phyloP scores from a whole-genome alignment of 1,140 invertebrate species.

The Danaus melanippus region DNA sequence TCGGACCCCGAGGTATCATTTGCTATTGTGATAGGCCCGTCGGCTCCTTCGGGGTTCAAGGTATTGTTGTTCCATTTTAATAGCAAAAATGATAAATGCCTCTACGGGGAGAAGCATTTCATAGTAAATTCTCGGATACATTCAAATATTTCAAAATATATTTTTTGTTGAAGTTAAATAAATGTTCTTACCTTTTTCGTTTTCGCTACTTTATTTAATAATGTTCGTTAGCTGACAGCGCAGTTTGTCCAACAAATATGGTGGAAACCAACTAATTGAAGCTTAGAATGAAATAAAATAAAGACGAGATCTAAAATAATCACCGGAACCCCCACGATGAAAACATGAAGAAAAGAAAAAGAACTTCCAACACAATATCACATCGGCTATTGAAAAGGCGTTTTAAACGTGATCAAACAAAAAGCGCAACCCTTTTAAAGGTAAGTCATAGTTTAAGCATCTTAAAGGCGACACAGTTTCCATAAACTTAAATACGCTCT shows the following conservation, averaged over 20 bases:
- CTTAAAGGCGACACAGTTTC: constrained; percentile 58
- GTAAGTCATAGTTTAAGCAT: constrained; percentile 58
- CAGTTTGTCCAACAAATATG: constrained; percentile 36
- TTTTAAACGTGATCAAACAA: constrained; percentile 58
- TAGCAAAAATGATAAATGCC: constrained; percentile 69
- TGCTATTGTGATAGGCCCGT: constrained; percentile 62
- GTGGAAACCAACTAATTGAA: constrained; percentile 58
- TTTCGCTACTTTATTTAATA: constrained; percentile 11
- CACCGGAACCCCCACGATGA: constrained; percentile 55
- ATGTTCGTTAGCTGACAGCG: constrained; percentile 24
- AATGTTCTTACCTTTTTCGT: constrained; percentile 21
- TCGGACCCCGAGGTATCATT: constrained; percentile 60
- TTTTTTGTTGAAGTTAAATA: constrained; percentile 18
- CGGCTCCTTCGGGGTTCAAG: constrained; percentile 55
- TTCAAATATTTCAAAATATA: constrained; percentile 2
- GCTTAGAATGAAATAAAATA: constrained; percentile 23
- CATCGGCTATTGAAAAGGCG: constrained; percentile 39
- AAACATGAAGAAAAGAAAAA: constrained; percentile 41
- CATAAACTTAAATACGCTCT: constrained; percentile 65
- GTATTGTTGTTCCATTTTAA: constrained; percentile 63
- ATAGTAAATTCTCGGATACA: constrained; percentile 31
- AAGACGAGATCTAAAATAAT: constrained; percentile 31
- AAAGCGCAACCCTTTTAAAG: constrained; percentile 65
- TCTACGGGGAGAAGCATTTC: constrained; percentile 41
- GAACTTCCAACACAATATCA: constrained; percentile 37